Evolutionary conservation across 2,113 vertebrate genomes (phyloP).

Genomic region (Pholis gunnellus): DNA sequence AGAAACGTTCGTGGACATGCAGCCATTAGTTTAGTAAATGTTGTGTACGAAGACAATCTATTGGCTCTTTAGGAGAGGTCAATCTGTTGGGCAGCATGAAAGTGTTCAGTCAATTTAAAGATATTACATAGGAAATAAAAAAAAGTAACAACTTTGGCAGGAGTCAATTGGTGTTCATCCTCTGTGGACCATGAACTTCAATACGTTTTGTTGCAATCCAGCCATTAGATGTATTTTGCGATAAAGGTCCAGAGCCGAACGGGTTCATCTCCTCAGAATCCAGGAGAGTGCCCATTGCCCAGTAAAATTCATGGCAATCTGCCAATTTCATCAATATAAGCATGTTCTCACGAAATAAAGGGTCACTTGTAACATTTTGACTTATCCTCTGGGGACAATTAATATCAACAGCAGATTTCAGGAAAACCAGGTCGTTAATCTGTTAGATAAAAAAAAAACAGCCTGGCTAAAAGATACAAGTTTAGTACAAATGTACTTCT

Average conservation of each 20-base stretch:
- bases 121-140: not conserved
- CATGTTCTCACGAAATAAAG: not conserved
- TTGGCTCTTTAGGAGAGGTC: not conserved
- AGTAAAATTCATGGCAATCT: not conserved
- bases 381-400: not conserved
- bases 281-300: not conserved
- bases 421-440: not conserved
- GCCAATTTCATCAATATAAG: not conserved
- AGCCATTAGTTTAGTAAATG: not conserved
- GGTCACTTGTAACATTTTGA: not conserved
- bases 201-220: not conserved
- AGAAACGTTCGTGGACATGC: not conserved
- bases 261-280: not conserved
- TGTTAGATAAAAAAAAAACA: not conserved
- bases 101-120: not conserved
- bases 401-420: not conserved
- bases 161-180: not conserved
- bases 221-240: not conserved
- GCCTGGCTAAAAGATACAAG: not conserved
- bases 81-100: not conserved
- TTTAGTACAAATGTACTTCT: not conserved
- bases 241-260: not conserved
- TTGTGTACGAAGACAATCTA: not conserved
- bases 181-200: not conserved
- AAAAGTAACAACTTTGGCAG: not conserved